Percentiles rank a stretch among this genome's conserved stretches.
Conservation (phyloP, 2,113 vertebrate species). For the Ivindomyrus marchei region DNA sequence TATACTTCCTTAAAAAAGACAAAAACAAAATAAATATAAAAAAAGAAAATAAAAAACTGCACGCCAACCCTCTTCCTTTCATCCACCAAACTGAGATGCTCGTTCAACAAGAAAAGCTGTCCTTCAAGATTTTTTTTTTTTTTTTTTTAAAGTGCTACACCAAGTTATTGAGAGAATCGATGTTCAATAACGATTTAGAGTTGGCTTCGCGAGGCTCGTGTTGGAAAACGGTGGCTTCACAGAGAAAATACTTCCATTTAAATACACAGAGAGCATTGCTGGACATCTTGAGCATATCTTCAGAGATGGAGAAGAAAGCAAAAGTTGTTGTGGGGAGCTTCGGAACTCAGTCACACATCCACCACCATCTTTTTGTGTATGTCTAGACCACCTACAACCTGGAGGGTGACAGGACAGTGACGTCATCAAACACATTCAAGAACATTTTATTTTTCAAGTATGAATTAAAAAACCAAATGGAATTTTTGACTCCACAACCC, state of each 20-base stretch:
- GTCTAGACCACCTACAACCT: conserved; percentile 93
- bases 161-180: conserved; percentile 77
- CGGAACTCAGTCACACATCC: conserved; percentile 75
- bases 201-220: conserved; percentile 30
- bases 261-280: conserved; percentile 82
- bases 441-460: neutral
- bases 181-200: conserved; percentile 81
- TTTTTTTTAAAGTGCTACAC: conserved; percentile 77
- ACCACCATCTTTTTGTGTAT: conserved; percentile 99
- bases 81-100: conserved; percentile 79
- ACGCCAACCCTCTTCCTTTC: conserved; percentile 77
- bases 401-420: conserved; percentile 32
- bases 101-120: conserved; percentile 61
- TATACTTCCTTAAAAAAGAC: conserved; percentile 80
- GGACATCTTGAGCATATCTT: conserved; percentile 87
- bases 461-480: neutral
- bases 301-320: conserved; percentile 83
- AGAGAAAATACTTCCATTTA: conserved; percentile 87
- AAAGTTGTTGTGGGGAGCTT: conserved; percentile 70
- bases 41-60: conserved; percentile 63
- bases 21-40: conserved; percentile 66
- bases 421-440: neutral
- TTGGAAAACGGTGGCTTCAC: conserved; percentile 66
- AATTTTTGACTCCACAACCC: neutral
- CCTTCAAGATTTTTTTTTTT: conserved; percentile 18